Evolutionary conservation across 2,113 vertebrate genomes (phyloP).

Genomic region (Lepisosteus osseus): DNA sequence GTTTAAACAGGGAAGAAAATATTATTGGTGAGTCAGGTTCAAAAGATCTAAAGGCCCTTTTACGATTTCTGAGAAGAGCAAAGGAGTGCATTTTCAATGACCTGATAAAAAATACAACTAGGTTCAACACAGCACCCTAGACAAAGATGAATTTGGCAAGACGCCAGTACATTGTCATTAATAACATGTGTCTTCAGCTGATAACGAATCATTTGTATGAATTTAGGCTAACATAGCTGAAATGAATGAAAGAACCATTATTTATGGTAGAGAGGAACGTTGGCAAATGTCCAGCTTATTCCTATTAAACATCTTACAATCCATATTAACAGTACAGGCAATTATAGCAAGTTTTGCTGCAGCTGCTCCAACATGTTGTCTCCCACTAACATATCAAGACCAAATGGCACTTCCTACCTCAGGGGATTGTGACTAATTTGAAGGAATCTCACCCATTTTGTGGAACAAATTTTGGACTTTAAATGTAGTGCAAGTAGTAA

Average conservation of each 20-base stretch:
- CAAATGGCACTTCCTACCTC: neutral
- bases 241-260: conserved; percentile 64
- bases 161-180: conserved; percentile 70
- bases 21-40: too few species aligned
- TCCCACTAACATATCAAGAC: neutral
- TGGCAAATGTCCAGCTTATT: conserved; percentile 35
- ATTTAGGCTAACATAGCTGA: conserved; percentile 64
- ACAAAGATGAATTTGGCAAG: conserved; percentile 50
- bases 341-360: conserved; percentile 38
- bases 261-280: conserved; percentile 37
- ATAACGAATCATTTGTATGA: conserved; percentile 75
- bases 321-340: conserved; percentile 50
- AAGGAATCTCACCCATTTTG: too few species aligned
- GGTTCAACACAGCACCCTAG: neutral
- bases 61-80: too few species aligned
- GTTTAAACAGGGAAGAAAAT: too few species aligned
- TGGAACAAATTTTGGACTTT: too few species aligned
- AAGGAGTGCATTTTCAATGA: neutral
- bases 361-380: conserved; percentile 33
- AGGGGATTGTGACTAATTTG: too few species aligned
- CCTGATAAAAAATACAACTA: neutral
- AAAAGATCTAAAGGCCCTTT: too few species aligned
- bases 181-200: conserved; percentile 65
- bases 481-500: too few species aligned
- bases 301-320: conserved; percentile 46